These are phyloP conservation scores for Bombus balteatus DNA, from an alignment of 1,140 invertebrate genomes.

Conservation along the genomic window DNA sequence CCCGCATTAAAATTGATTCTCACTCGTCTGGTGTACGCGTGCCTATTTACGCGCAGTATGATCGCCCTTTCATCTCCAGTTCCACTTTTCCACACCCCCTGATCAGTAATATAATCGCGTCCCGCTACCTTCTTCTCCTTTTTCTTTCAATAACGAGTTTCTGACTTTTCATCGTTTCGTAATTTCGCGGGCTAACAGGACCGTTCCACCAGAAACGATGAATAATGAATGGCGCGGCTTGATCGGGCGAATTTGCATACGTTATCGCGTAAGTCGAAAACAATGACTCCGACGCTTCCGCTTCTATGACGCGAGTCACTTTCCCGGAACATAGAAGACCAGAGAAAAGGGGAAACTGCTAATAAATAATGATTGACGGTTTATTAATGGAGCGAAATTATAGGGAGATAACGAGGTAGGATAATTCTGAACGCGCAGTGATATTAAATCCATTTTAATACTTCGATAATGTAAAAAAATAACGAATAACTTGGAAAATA, in stretches of 20 bases:
- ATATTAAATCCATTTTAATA: background rate
- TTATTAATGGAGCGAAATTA: background rate
- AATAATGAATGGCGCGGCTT: slow-evolving; percentile 68
- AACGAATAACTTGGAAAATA: background rate
- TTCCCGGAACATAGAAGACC: background rate
- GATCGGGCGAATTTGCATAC: slow-evolving; percentile 60
- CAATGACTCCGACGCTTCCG: slow-evolving; percentile 35
- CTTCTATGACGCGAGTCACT: background rate
- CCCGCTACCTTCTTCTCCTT: background rate
- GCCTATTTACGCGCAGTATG: slow-evolving; percentile 14
- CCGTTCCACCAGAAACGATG: slow-evolving; percentile 25
- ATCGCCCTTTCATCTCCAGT: too few relatives aligned
- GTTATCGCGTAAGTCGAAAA: slow-evolving; percentile 49
- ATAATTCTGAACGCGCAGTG: background rate
- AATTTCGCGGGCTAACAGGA: slow-evolving; percentile 40
- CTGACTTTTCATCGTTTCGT: slow-evolving; percentile 58
- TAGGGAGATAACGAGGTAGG: background rate
- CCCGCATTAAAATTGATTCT: slow-evolving; percentile 22
- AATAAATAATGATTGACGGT: background rate
- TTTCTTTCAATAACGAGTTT: slow-evolving; percentile 49
- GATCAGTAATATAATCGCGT: background rate
- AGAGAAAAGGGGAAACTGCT: background rate
- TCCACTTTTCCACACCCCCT: background rate
- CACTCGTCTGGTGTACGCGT: slow-evolving; percentile 10
- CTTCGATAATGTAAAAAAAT: background rate